Conservation (phyloP, 2,888 invertebrate genomes). For the Dynastes tityus region DNA sequence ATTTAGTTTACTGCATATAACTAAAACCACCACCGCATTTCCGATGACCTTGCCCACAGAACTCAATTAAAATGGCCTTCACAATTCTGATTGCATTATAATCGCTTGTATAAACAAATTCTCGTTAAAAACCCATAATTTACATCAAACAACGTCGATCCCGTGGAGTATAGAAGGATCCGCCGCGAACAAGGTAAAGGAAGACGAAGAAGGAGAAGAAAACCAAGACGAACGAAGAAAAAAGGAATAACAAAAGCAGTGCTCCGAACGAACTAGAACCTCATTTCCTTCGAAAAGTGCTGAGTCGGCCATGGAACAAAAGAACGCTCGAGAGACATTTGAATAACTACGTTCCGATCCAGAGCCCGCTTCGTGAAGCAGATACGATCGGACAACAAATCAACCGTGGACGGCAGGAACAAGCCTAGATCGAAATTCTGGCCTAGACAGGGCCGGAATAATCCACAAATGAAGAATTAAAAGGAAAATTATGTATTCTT, state of each 20-base stretch:
- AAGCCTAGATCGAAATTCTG: slow-evolving; percentile 31
- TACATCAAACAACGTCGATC: slow-evolving; percentile 45
- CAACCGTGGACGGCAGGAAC: slow-evolving; percentile 52
- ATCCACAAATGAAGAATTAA: neutral
- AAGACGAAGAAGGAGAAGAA: neutral
- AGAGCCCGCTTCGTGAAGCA: slow-evolving; percentile 58
- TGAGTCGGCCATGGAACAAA: slow-evolving; percentile 52
- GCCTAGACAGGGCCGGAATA: slow-evolving; percentile 20
- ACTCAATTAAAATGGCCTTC: slow-evolving; percentile 8
- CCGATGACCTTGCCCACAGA: neutral
- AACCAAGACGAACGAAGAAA: slow-evolving; percentile 22
- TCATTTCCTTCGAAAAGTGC: slow-evolving; percentile 51
- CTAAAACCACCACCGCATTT: neutral
- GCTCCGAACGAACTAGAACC: slow-evolving; percentile 43
- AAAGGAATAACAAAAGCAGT: slow-evolving; percentile 35
- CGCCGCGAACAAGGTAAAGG: slow-evolving; percentile 8
- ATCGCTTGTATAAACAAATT: slow-evolving; percentile 51
- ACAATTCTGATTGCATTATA: slow-evolving; percentile 40
- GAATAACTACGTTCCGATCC: slow-evolving; percentile 58
- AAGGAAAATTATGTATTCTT: neutral
- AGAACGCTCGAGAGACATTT: slow-evolving; percentile 56
- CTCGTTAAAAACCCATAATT: slow-evolving; percentile 53
- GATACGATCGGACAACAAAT: slow-evolving; percentile 63
- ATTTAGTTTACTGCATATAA: too few species aligned
- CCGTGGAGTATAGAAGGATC: slow-evolving; percentile 4